Evolutionary conservation across 2,797 vertebrate species (phyloP), one percentile per base, ranked within the genome.

Genomic region (Diceros bicornis): DNA sequence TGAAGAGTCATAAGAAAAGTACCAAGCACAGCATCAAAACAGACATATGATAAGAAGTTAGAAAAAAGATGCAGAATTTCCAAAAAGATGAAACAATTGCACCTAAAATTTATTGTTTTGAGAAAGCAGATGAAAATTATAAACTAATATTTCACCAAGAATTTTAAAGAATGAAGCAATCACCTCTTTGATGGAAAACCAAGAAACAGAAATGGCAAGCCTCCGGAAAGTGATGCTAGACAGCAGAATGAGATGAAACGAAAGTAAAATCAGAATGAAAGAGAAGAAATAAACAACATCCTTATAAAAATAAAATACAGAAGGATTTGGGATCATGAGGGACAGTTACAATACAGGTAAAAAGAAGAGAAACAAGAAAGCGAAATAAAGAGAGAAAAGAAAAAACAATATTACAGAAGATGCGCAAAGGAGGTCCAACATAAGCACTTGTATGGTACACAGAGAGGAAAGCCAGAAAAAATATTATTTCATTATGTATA

Each of bases 291-390:
- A 82, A 86, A 69, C 3, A 34, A 23, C 6, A 74, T 66, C 6
- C 71, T 52, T 90, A 59, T 4, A 64, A 82, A 62, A 94, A 75
- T 44, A 29, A 81, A 93, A 83, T 91, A 17, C 61, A 94, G 18
- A 59, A 52, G 3, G 23, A 52, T 77, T 77, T 82, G 57, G n/a
- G 20, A 61, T 1, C 18, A 77, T 52, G 11, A 75, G 32, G n/a
- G 13, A 68, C 4, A 50, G 55, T 37, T 44, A 66, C 5, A 89
- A 23, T 50, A 16, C 5, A 83, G 7, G 16, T 57, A 87, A 77
- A 83, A 69, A 11, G 6, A 62, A 71, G 18, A 23, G 59, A 93
- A 74, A 37, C 5, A 4, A 84, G 4, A 71, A 21, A 74, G 3
- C 3, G 17, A 88, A 93, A 90, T 7, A 47, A 32, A 68, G 9